A percentile compares a stretch with the other conserved stretches of the same genome.
Evolutionary conservation across 2,888 invertebrate genomes (phyloP).

Genomic region (Leptopterna dolabrata): DNA sequence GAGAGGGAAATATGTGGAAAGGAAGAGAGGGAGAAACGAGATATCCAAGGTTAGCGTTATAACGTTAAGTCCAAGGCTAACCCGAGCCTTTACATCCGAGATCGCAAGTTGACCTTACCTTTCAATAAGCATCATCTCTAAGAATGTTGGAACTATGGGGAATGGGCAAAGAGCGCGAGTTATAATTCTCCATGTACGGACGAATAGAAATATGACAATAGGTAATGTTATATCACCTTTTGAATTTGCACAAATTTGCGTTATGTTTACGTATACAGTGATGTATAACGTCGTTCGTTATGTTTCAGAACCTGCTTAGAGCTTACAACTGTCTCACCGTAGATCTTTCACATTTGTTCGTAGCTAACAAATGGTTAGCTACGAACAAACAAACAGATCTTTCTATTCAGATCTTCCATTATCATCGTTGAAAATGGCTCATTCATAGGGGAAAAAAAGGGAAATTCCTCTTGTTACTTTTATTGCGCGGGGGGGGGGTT

Average conservation of each 20-base stretch:
- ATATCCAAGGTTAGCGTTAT: background rate
- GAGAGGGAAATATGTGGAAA: background rate
- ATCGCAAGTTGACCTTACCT: background rate
- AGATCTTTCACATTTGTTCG: too few species aligned
- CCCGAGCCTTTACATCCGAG: background rate
- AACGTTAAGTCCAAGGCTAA: constrained; percentile 1
- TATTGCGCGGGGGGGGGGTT: too few species aligned
- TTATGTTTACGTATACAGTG: background rate
- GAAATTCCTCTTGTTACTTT: too few species aligned
- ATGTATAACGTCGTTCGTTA: too few species aligned
- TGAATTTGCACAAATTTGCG: background rate
- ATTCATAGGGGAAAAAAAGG: too few species aligned
- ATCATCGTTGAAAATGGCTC: too few species aligned
- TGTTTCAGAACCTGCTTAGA: too few species aligned
- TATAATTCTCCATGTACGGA: background rate
- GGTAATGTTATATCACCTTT: background rate
- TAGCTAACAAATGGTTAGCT: too few species aligned
- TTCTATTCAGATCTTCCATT: too few species aligned
- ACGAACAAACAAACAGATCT: too few species aligned
- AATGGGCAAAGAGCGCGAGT: background rate
- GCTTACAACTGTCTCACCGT: too few species aligned
- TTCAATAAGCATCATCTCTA: background rate
- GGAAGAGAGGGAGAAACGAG: background rate
- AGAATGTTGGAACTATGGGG: background rate
- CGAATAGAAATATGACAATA: background rate